Evolutionary conservation across 30 jellyfish, hydroid and myxozoan species (phyloP), one percentile per base, ranked within the genome.

Genomic region (Pseudorhiza aurosa): DNA sequence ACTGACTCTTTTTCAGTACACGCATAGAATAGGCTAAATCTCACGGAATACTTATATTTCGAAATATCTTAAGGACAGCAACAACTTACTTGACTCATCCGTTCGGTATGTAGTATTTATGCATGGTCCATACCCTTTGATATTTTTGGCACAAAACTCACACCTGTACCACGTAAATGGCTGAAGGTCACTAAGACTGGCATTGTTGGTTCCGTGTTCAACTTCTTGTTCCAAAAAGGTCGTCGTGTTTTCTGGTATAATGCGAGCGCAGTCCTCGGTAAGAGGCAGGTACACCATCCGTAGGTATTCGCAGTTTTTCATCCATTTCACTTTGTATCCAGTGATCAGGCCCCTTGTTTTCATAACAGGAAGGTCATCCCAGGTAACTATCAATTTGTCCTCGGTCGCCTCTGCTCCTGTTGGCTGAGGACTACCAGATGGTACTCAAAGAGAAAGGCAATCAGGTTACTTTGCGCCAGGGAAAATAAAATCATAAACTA

Each of bases 91-190:
- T 57, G 60, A 46, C 63, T 77, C 82, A 62, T 77, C 89, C 4
- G 89, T 77, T 44, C 21, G 53, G 45, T 37, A 62, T 30, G 65
- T 59, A 1, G 8, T 43, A n/a, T 77, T 51, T 2, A 72, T 36
- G 75, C 89, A 77, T 2, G 82, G 73, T 0, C 89, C 89, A 31
- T 30, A 77, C 21, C 89, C 82, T 24, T 39, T 65, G 32, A 51
- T 2, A 0, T 81, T 77, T 29, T 51, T 49, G n/a, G 72, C 89
- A 45, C 89, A 77, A 32, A 77, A 26, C 9, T 31, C 75, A 36
- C 40, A 64, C 7, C 65, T 40, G 24, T 77, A 77, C 72, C 74
- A 26, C 12, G 89, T 62, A 29, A 19, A 77, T 0, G 89, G 68
- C 15, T 39, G 64, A 0, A 77, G 89, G 1, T 19, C 82, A 1